phyloP scores from a whole-genome alignment of 2,888 invertebrate species.

The Drosophila nr. medialis region DNA sequence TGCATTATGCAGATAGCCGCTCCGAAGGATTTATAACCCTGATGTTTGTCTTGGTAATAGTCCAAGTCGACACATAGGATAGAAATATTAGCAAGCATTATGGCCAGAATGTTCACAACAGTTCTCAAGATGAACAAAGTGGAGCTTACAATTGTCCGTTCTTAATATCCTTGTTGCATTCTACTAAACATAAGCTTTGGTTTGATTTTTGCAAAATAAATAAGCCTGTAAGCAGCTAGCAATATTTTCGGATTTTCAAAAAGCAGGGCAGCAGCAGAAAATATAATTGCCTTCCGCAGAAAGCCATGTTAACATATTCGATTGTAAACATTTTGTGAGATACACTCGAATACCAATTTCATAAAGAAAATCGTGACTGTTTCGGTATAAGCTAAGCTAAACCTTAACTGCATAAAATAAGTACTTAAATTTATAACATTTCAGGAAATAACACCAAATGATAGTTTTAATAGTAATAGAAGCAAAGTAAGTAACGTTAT shows the following conservation, averaged over 20 bases:
- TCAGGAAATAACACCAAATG: background rate
- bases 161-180: background rate
- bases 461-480: background rate
- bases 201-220: background rate
- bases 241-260: background rate
- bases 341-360: background rate
- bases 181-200: background rate
- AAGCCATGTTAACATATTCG: background rate
- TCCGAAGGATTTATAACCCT: slow-evolving; percentile 64
- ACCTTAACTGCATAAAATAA: background rate
- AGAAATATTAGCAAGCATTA: slow-evolving; percentile 57
- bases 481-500: background rate
- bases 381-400: background rate
- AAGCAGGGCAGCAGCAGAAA: background rate
- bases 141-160: background rate
- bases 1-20: slow-evolving; percentile 74
- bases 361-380: background rate
- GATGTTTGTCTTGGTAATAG: slow-evolving; percentile 74
- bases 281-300: background rate
- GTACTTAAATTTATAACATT: background rate
- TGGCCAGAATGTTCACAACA: slow-evolving; percentile 15
- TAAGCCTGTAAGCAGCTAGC: background rate
- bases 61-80: slow-evolving; percentile 64
- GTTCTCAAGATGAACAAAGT: background rate
- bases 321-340: background rate